phyloP scores from a whole-genome alignment of 2,113 vertebrate genomes.

The Gyps fulvus region DNA sequence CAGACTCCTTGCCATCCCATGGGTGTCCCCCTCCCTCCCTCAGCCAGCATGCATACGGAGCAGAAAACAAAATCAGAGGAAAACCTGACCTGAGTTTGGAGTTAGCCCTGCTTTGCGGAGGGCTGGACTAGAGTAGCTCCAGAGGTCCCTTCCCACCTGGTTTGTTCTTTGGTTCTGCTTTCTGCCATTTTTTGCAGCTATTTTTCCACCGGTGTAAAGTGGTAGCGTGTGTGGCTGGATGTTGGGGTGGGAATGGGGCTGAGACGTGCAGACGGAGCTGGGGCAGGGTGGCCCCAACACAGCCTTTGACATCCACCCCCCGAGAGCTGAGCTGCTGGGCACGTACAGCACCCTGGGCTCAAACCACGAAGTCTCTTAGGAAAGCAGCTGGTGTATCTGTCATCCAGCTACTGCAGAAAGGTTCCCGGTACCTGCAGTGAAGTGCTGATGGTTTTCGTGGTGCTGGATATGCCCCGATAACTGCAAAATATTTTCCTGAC shows the following conservation, averaged over 20 bases:
- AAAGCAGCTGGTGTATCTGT: not conserved
- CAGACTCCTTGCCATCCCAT: not conserved
- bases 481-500: not conserved
- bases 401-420: not conserved
- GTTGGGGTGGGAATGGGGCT: not conserved
- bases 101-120: not conserved
- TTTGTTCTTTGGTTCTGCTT: not conserved
- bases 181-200: not conserved
- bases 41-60: not conserved
- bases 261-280: not conserved
- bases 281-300: no score
- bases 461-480: not conserved
- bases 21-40: not conserved
- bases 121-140: not conserved
- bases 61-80: not conserved
- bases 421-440: not conserved
- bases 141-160: not conserved
- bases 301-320: not conserved
- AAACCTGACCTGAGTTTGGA: not conserved
- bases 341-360: not conserved
- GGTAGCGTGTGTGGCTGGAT: accelerated
- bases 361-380: not conserved
- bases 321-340: not conserved
- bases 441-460: not conserved
- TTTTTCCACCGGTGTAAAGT: not conserved